Conservation (phyloP, 2,113 vertebrate species). For the Cyrtonyx montezumae region DNA sequence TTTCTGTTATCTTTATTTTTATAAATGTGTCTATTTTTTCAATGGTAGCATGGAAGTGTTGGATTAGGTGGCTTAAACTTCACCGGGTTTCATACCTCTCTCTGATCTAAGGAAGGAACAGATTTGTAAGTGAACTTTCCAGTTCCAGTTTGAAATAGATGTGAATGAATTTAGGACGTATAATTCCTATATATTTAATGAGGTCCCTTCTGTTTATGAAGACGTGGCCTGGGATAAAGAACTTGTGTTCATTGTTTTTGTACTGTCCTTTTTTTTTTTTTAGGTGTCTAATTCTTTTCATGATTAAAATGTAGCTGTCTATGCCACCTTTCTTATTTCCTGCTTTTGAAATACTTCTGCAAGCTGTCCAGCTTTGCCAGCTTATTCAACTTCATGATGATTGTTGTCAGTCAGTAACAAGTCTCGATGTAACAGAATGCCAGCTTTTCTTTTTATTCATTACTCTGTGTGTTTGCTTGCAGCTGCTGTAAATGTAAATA, state of each 20-base stretch:
- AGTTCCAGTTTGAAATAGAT: neutral
- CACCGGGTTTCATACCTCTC: neutral
- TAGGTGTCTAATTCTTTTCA: neutral
- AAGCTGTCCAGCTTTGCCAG: conserved; percentile 21
- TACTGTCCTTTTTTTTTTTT: conserved; percentile 58
- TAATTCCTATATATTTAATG: conserved; percentile 31
- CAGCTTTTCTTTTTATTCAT: neutral
- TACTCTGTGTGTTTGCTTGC: neutral
- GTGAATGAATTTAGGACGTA: neutral
- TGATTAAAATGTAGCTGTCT: neutral
- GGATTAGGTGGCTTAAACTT: neutral
- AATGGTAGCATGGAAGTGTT: neutral
- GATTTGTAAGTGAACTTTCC: neutral
- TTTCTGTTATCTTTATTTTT: conserved; percentile 31
- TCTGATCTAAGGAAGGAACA: neutral
- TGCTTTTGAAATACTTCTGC: conserved; percentile 31
- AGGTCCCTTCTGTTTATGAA: conserved; percentile 24
- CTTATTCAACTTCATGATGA: neutral
- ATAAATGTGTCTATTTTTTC: neutral
- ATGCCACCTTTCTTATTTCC: neutral
- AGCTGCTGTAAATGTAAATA: neutral
- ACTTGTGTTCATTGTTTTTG: conserved; percentile 64
- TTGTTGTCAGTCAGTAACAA: conserved; percentile 15
- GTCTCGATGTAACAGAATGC: conserved; percentile 28
- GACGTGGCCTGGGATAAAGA: conserved; percentile 47